Evolutionary conservation across 1,140 invertebrate genomes (phyloP), one percentile per base, ranked within the genome.

Genomic region (Polypedilum vanderplanki): DNA sequence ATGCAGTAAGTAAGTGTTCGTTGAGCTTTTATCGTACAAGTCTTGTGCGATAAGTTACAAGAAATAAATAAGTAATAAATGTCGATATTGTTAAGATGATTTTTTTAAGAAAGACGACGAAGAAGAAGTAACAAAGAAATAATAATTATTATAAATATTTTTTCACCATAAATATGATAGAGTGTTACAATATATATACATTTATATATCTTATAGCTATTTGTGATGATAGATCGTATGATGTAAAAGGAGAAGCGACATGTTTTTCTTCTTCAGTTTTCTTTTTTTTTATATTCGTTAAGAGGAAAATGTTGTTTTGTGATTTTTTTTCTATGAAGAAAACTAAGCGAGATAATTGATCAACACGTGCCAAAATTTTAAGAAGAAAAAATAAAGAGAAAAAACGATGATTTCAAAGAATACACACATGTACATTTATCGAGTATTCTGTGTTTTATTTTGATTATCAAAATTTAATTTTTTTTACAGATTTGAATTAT

Each of bases 101-200:
- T n/a, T 57, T 57, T 57, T 57, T 57, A 57, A 57, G n/a, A n/a
- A 57, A 12, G 46, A 57, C n/a, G 46, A 57, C n/a, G 46, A 57
- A 1, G 46, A 57, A 15, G 46, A 57, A 57, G 12, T 15, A 57
- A 57, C n/a, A 57, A 46, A 15, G 1, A 8, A 12, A 46, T 12
- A 46, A 57, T 57, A 15, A n/a, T n/a, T 46, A 10, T 10, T 46
- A 46, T 46, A 4, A 57, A 57, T 57, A 57, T 57, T 57, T 57
- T 57, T 57, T 57, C 46, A 57, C 24, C 24, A 33, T 33, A 33
- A 33, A 33, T 12, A 57, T 57, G 46, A 57, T 12, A 57, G n/a
- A 57, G 12, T 57, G 12, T 57, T 46, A 33, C 5, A 33, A 3
- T 33, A 33, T 33, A 33, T 33, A 33, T 33, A 33, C 24, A 33